Evolutionary conservation across 2,888 invertebrate species (phyloP), one percentile per base, ranked within the genome.

Genomic region (Ceraclea dissimilis): DNA sequence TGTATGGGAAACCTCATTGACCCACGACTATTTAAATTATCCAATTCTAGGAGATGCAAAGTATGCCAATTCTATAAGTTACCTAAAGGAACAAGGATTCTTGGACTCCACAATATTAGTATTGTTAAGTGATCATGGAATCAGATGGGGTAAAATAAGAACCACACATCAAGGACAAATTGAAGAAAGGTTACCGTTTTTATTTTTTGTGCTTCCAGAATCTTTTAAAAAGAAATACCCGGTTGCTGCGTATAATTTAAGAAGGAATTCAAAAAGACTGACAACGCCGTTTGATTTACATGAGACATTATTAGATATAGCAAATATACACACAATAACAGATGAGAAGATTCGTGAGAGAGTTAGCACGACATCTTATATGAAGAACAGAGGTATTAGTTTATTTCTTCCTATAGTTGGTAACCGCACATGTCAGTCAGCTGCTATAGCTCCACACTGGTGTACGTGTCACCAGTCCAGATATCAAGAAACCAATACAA

Each of bases 41-140:
- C 88, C 92, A 0, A 80, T 81, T 65, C 68, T 84, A 20, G 87
- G 89, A 59, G 94, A 95, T 66, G 73, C 79, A 0, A 73, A 78
- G 49, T 84, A 87, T 64, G 67, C 75, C 62, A 65, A 71, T 1
- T 80, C 88, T 65, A 71, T 93, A 52, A 68, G 71, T 59, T 69
- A 73, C 56, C 68, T 87, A 51, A 71, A 81, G 34, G 64, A 69
- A 0, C 68, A 73, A 1, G 75, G 78, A 1, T 71, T 81, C 53
- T 71, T 90, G 53, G 80, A 88, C 52, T 78, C 82, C 21, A 90
- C 90, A 0, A 77, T 84, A 46, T 65, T 88, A 13, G 75, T 93
- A 52, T 69, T 91, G 10, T 76, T 93, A 75, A 93, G 93, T 69
- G 95, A 95, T 68, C 95, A 95, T 67, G 95, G 95, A 0, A 84